Evolutionary conservation across 2,797 vertebrate species (phyloP), one percentile per base, ranked within the genome.

Genomic region (Eulemur rubriventer): DNA sequence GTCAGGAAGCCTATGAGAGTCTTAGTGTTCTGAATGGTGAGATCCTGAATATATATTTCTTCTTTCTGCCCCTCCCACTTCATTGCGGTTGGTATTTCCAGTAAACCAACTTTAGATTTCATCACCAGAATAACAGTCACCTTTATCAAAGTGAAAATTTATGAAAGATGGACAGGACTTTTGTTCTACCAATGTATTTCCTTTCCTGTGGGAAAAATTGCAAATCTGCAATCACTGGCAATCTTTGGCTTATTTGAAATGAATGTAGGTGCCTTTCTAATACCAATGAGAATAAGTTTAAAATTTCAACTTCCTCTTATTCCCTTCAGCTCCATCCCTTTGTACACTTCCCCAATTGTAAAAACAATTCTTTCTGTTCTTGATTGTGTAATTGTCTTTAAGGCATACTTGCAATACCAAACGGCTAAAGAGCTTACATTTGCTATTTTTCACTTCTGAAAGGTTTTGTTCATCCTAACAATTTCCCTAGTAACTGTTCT

Each of bases 41-140:
- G 63, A 4, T 57, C 43, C 83, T 16, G 13, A 48, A 55, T 91
- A 83, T 95, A 80, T 88, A 85, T 33, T 7, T 38, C 28, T 6
- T 55, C 67, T 72, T 28, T 4, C n/a, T 8, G 13, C 59, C 10
- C 18, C 9, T 63, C 38, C 8, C 20, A 46, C 0, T 4, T 73
- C 28, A 22, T 33, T 46, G 50, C 10, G 35, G 20, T 33, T 50
- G 12, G 46, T 41, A 13, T 92, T 94, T 90, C 88, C 72, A 87
- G 61, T 85, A 43, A 82, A 33, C 22, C 91, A 88, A 7, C 65
- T 52, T 87, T 20, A 41, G 43, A 59, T 95, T 96, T 95, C 82
- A 2, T 57, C 89, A 92, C 4, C n/a, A 70, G 28, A 12, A 7
- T 28, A 93, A 22, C 1, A 6, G 18, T 59, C 43, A 33, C 11